Percentiles rank a stretch among this genome's conserved stretches.
Evolutionary conservation across 2,113 vertebrate genomes (phyloP).

Genomic region (Vireo altiloquus): DNA sequence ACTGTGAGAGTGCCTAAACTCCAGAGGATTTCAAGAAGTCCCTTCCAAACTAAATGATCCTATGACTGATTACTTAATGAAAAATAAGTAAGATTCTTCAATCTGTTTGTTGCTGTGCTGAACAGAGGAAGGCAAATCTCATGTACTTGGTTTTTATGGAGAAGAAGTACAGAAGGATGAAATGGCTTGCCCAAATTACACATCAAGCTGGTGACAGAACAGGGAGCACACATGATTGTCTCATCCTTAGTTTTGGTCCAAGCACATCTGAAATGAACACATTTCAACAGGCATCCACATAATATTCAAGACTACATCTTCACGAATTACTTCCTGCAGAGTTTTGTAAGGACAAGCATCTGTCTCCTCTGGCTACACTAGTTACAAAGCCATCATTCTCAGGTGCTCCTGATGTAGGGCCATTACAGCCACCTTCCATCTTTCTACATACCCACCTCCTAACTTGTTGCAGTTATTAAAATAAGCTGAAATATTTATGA

Average conservation of each 20-base stretch:
- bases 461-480: background rate
- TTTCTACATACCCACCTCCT: background rate
- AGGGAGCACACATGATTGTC: background rate
- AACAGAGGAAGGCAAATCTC: background rate
- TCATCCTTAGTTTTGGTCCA: background rate
- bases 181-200: background rate
- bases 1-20: background rate
- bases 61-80: background rate
- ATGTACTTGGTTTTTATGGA: background rate
- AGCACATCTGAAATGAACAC: background rate
- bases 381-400: background rate
- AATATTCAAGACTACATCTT: background rate
- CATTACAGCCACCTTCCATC: background rate
- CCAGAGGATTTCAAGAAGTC: background rate
- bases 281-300: background rate
- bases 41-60: background rate
- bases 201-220: background rate
- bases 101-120: background rate
- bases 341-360: background rate
- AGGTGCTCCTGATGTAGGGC: background rate
- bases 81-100: background rate
- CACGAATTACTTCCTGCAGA: background rate
- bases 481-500: background rate
- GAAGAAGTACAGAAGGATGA: background rate
- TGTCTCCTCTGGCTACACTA: background rate